Percentiles rank a stretch among this genome's conserved stretches.
Evolutionary conservation across 2,888 invertebrate species (phyloP).

Genomic region (Thecophora atra): DNA sequence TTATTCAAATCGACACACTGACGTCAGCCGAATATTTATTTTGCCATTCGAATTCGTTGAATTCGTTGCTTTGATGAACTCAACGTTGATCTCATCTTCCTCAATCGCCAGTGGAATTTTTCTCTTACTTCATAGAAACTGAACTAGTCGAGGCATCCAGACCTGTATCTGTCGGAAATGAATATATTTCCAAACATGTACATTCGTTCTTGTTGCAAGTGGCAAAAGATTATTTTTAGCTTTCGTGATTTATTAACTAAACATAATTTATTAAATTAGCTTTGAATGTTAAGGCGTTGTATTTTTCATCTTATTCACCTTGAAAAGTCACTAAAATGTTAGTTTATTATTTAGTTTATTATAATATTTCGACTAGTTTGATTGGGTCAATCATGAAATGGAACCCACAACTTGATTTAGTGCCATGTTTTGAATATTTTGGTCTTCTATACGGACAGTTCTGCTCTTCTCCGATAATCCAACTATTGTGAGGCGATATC

Average conservation of each 20-base stretch:
- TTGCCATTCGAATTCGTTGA: conserved; percentile 1
- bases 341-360: too few relatives aligned
- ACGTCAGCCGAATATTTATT: background rate
- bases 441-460: too few relatives aligned
- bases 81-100: background rate
- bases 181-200: background rate
- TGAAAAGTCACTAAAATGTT: background rate
- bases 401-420: too few relatives aligned
- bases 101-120: too few relatives aligned
- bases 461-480: too few relatives aligned
- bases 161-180: background rate
- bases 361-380: too few relatives aligned
- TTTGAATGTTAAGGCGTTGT: background rate
- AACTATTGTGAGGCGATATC: too few relatives aligned
- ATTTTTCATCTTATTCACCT: background rate
- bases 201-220: background rate
- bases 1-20: background rate
- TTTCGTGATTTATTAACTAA: background rate
- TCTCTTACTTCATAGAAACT: too few relatives aligned
- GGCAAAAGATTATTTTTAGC: background rate
- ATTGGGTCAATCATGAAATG: too few relatives aligned
- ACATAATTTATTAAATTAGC: background rate
- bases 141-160: too few relatives aligned
- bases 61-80: background rate
- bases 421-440: too few relatives aligned